Evolutionary conservation across 2,888 invertebrate genomes (phyloP), one percentile per base, ranked within the genome.

Genomic region (Mactromeris polynyma): DNA sequence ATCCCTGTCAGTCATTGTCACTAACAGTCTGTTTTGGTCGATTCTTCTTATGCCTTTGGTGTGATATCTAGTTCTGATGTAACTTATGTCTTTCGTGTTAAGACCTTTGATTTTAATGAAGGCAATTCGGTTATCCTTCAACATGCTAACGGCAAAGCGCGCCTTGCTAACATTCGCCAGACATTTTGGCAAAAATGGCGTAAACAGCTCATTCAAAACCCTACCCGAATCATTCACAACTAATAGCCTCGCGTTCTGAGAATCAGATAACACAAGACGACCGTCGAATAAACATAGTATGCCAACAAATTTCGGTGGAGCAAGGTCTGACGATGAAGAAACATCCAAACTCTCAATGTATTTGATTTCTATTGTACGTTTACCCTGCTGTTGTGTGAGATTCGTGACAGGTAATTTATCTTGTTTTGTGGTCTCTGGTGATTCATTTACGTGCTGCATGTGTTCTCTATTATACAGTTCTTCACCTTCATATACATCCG

Each of bases 221-320:
- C 58, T 19, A 11, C 64, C 64, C 11, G 36, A n/a, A 2, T 2
- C 36, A 26, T 17, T 40, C 40, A 82, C 26, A 40, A 82, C 17
- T 7, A 82, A 0, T 0, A 82, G 26, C 36, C 54, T 82, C 64
- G 14, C 36, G 40, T 82, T 82, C 26, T 38, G 64, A 26, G 36
- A 58, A 40, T 82, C 82, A 1, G 82, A 82, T 26, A 82, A 21
- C 4, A 82, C 64, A n/a, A 82, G 14, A n/a, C 82, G 82, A n/a
- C 38, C 26, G 26, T 82, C 64, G 54, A 38, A 26, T 26, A 82
- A 64, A 64, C 82, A 82, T 9, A 82, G n/a, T 64, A 64, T 14
- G 64, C 64, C 64, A 38, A 36, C 82, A 26, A 82, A 38, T 36
- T 64, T 64, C 11, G 42, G 79, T 0, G 79, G 40, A 79, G 40